A percentile compares a stretch with the other conserved stretches of the same genome.
Evolutionary conservation across 2,888 invertebrate genomes (phyloP).

Genomic region (Xestoiulus laeticollis): DNA sequence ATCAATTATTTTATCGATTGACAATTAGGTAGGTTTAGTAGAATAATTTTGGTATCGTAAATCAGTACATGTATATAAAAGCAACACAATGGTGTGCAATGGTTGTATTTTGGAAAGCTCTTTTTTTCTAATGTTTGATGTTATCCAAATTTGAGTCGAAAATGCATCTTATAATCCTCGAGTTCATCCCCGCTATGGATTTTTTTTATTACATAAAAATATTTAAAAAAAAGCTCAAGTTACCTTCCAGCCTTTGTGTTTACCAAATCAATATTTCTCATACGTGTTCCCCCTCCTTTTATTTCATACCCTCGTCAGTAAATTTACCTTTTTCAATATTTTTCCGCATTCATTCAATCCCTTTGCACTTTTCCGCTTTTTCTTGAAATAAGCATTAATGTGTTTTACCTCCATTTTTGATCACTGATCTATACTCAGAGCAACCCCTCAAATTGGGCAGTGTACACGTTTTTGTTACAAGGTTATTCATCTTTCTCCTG

Average conservation of each 20-base stretch:
- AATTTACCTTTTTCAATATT: conserved; percentile 23
- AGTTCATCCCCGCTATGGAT: neutral
- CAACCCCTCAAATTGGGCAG: neutral
- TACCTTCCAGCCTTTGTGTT: neutral
- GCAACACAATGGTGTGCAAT: no score
- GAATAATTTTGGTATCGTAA: no score
- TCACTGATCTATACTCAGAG: neutral
- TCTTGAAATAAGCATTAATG: conserved; percentile 16
- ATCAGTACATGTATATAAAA: no score
- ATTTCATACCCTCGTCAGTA: neutral
- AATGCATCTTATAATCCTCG: neutral
- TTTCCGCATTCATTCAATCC: neutral
- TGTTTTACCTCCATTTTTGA: neutral
- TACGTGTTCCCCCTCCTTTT: neutral
- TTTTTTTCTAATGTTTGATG: no score
- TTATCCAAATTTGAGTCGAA: no score
- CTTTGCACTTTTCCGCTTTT: neutral
- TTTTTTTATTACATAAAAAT: neutral
- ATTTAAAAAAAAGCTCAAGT: neutral
- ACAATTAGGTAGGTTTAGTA: no score
- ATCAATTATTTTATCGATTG: no score
- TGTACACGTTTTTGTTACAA: neutral
- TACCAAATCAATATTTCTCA: conserved; percentile 36
- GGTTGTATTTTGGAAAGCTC: no score
- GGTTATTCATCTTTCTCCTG: neutral